Base-by-base conservation (phyloP, 2,888 invertebrate species). In the Euzophera pinguis region DNA sequence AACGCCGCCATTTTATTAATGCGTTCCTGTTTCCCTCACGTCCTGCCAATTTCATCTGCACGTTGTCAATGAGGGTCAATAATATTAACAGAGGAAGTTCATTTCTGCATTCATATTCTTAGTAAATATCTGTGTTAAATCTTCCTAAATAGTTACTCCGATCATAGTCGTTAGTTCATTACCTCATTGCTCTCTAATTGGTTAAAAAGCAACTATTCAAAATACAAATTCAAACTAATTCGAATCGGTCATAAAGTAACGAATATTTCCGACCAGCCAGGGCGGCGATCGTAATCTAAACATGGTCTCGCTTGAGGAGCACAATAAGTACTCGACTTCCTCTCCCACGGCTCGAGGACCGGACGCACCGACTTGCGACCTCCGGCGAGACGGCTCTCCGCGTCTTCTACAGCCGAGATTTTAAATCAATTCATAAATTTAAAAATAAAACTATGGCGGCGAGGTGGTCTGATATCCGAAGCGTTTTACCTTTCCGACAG, bases 271-370 rank as follows among this genome's bases (percentile, higher is more conserved):
- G 51, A 32, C 48, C 66, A 10, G 9, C 59, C 53, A n/a, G n/a
- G n/a, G n/a, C n/a, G 59, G 64, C 67, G 64, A 77, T 77, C 69
- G 57, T 69, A 73, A 76, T 77, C 77, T 71, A 67, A 55, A 54
- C 53, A 53, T 41, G 56, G 60, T 54, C 87, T 86, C 88, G 88
- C 84, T 84, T 87, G 83, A 82, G 75, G 86, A 88, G 83, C 86
- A 88, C 88, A 84, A 84, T 88, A 85, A 87, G 86, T 87, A 84
- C 76, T 73, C 73, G 77, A 80, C 86, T 82, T 89, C 88, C 89
- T 89, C 88, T 89, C 89, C 81, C 88, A 88, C 89, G 88, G 81
- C 82, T 78, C 74, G 78, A 71, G 69, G 70, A 73, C 75, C 87
- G 87, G 86, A 85, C 84, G 85, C 79, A 72, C 65, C 78, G 75